Percentiles rank a stretch among this genome's conserved stretches.
Conservation (phyloP, 2,113 vertebrate genomes). For the Regulus satrapa region DNA sequence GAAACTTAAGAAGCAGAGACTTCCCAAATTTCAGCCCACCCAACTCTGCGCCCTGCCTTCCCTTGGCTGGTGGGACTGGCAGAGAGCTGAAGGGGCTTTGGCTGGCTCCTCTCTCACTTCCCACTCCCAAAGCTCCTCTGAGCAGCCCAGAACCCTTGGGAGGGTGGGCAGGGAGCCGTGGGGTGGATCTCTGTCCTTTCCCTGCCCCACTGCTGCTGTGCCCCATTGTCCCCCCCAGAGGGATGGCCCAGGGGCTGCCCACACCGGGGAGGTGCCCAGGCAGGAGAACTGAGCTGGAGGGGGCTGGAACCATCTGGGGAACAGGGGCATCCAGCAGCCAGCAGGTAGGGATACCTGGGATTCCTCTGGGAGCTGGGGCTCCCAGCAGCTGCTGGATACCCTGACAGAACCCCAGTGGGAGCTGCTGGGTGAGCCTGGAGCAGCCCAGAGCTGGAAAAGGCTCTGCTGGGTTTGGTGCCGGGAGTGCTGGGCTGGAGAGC, state of each 20-base stretch:
- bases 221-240: no score
- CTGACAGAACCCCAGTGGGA: neutral
- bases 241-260: neutral
- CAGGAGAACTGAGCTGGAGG: neutral
- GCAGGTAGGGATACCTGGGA: neutral
- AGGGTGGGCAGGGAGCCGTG: neutral
- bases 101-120: neutral
- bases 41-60: neutral
- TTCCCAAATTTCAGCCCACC: neutral
- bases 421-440: neutral
- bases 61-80: neutral
- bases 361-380: neutral
- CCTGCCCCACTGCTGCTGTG: fast-evolving
- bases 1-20: neutral
- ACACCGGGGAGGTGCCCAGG: neutral
- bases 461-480: neutral
- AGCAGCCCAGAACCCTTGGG: neutral
- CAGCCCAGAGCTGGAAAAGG: neutral
- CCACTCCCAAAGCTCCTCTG: neutral
- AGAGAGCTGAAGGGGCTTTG: neutral
- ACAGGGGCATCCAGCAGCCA: neutral
- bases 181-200: neutral
- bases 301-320: neutral
- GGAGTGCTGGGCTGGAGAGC: neutral
- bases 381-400: neutral